A percentile compares a stretch with the other conserved stretches of the same genome.
Conservation (phyloP, 2,113 vertebrate species). For the Apus apus region DNA sequence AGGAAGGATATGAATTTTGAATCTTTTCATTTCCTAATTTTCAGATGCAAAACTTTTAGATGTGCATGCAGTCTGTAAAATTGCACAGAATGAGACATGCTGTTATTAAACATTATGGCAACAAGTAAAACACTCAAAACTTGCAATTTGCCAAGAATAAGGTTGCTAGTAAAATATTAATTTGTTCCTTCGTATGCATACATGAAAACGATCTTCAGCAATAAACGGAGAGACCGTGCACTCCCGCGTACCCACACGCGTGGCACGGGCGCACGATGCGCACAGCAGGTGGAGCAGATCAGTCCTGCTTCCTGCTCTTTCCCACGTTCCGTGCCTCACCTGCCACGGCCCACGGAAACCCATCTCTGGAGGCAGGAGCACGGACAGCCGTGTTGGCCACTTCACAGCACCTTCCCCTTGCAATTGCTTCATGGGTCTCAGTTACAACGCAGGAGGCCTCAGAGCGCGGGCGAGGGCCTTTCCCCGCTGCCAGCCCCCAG, state of each 20-base stretch:
- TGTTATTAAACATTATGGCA: background rate
- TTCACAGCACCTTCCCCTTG: rapidly evolving
- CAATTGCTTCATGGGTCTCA: rapidly evolving
- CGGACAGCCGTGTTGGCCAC: rapidly evolving
- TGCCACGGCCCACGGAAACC: background rate
- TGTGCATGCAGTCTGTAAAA: background rate
- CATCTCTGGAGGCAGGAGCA: background rate
- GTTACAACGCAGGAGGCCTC: rapidly evolving
- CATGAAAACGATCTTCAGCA: background rate
- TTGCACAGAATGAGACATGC: background rate
- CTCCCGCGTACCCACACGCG: background rate
- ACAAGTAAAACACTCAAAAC: background rate
- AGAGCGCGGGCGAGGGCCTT: rapidly evolving
- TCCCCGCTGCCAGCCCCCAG: rapidly evolving
- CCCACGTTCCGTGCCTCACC: rapidly evolving
- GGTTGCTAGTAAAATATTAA: background rate
- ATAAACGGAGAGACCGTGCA: background rate
- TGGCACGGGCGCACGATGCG: rapidly evolving
- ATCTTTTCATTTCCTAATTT: background rate
- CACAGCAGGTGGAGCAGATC: rapidly evolving
- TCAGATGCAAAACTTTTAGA: background rate
- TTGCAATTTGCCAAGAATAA: background rate
- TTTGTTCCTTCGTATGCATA: background rate
- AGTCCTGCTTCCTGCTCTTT: rapidly evolving
- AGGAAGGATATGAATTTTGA: background rate